Evolutionary conservation across 2,797 vertebrate genomes (phyloP).

Genomic region (Enteromius anoplus): DNA sequence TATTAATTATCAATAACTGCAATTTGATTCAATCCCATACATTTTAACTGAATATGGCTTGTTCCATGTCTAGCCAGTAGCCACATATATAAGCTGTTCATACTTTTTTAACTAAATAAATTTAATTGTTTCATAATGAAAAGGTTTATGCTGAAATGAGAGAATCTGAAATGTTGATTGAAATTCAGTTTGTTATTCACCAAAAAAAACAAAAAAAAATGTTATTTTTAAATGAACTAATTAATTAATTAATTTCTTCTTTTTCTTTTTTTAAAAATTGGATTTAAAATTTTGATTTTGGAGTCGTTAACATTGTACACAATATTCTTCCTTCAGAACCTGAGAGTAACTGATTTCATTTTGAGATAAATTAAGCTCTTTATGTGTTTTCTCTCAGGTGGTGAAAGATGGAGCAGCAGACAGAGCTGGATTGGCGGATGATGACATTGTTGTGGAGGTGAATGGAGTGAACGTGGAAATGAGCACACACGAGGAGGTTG

Average conservation of each 20-base stretch:
- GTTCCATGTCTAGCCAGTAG: not conserved
- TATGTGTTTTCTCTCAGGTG: conserved; percentile 74
- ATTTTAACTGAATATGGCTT: not conserved
- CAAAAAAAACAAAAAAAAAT: not conserved
- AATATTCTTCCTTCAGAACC: not conserved
- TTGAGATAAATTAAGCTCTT: not conserved
- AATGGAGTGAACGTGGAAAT: conserved; percentile 82
- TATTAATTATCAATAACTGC: not conserved
- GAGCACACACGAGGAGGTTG: conserved; percentile 81
- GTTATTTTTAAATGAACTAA: not conserved
- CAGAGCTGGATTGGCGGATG: conserved; percentile 81
- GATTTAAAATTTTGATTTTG: not conserved
- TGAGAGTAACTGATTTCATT: conserved; percentile 2
- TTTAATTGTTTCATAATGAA: not conserved
- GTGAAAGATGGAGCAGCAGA: conserved; percentile 79
- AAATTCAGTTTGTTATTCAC: not conserved
- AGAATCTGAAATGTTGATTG: not conserved
- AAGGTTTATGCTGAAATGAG: not conserved
- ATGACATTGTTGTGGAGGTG: conserved; percentile 88
- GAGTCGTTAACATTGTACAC: not conserved
- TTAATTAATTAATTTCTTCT: not conserved
- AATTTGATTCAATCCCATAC: not conserved
- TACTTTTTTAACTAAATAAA: not conserved
- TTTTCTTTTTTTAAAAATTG: too few relatives aligned
- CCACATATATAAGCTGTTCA: not conserved